Base-by-base conservation (phyloP, 2,797 vertebrate genomes). In the Cyprinodon diabolis region DNA sequence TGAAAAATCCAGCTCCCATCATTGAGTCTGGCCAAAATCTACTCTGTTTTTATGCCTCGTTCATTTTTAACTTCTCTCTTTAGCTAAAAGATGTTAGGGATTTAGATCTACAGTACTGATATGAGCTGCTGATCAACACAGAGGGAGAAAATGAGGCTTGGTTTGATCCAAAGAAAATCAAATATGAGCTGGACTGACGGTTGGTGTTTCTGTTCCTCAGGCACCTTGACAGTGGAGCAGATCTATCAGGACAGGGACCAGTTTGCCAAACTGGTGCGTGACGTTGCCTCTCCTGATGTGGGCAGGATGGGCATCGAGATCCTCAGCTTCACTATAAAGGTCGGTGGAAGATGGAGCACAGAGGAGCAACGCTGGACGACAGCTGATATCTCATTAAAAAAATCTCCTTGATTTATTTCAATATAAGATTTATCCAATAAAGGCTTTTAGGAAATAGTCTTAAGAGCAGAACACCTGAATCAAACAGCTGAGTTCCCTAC, bases 301-400 rank as follows among this genome's bases (percentile, higher is more conserved):
- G 97, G 97, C 75, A 95, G 96, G 69, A 98, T 99, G 97, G 97
- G 97, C 65, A 98, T 98, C 0, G 97, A 99, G 90, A 97, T 99
- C 81, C 95, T 98, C 79, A 98, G 98, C 91, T 99, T 99, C 76
- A 98, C 97, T 77, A 99, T 98, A 76, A 99, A 98, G 96, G 97
- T 98, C 76, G 0, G 0, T 2, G 13, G n/a, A 43, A 68, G 62
- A 14, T 19, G 68, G 23, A 51, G 66, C 3, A 7, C 45, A 67
- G 47, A 47, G 45, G 14, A 25, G 9, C 14, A 10, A 2, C 13
- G 35, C 5, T n/a, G 5, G 25, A 51, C 25, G 37, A 8, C 40
- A 5, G 40, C 40, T 40, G 40, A 40, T 40, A 40, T 40, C 7
- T 40, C 40, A 40, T 40, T 40, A 0, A 40, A 40, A 40, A 40